These are phyloP conservation scores for Drosophila formosana DNA, from an alignment of 2,888 invertebrate genomes.

Conservation along the genomic window DNA sequence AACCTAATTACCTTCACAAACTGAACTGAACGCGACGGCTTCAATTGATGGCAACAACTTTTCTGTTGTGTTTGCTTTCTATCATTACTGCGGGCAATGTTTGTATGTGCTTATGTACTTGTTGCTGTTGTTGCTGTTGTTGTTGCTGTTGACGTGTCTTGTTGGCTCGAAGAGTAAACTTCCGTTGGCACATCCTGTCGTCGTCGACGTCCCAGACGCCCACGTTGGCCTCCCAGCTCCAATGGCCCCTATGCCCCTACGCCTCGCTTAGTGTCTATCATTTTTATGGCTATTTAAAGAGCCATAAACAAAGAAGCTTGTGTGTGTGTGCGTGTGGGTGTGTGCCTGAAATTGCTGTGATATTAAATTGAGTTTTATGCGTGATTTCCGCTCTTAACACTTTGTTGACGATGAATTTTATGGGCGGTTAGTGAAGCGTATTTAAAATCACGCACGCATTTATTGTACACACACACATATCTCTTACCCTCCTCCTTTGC, in stretches of 20 bases:
- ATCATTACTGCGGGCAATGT: constrained; percentile 39
- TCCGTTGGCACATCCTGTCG: constrained; percentile 74
- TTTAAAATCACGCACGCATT: constrained; percentile 34
- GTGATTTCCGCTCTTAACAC: constrained; percentile 76
- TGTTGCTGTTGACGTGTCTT: constrained; percentile 53
- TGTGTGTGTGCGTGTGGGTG: constrained; percentile 28
- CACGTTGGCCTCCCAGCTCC: constrained; percentile 10
- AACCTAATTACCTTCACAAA: constrained; percentile 53
- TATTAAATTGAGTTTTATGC: constrained; percentile 78
- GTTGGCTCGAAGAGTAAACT: constrained; percentile 62
- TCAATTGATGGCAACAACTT: constrained; percentile 52
- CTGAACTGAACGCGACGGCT: constrained; percentile 13
- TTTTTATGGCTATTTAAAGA: constrained; percentile 76
- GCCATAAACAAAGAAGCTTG: constrained; percentile 58
- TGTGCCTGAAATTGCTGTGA: constrained; percentile 44
- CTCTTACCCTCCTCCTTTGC: constrained; percentile 65
- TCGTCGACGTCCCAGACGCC: constrained; percentile 45
- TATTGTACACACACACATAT: background rate
- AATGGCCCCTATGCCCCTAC: constrained; percentile 6
- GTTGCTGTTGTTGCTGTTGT: constrained; percentile 37
- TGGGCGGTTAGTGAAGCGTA: constrained; percentile 50
- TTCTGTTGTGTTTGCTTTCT: constrained; percentile 49
- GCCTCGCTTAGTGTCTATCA: constrained; percentile 60
- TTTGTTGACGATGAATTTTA: constrained; percentile 70
- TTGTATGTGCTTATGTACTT: constrained; percentile 15